A percentile compares a stretch with the other conserved stretches of the same genome.
phyloP scores from a whole-genome alignment of 2,888 invertebrate genomes.

The Megalurothrips usitatus region DNA sequence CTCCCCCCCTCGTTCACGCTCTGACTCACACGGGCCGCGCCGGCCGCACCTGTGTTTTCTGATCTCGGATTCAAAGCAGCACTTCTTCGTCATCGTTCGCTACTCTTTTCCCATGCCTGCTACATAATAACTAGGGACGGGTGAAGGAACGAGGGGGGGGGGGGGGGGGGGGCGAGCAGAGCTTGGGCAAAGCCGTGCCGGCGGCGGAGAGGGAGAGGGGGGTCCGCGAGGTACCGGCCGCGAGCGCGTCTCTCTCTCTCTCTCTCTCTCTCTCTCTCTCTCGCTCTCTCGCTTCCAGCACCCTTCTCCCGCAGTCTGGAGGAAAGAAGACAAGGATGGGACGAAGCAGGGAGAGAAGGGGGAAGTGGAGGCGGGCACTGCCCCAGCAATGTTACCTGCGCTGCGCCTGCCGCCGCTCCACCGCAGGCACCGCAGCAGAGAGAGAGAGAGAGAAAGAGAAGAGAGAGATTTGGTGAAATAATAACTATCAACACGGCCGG shows the following conservation, averaged over 20 bases:
- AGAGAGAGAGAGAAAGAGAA: too few relatives aligned
- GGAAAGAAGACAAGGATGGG: background rate
- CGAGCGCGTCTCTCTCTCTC: too few relatives aligned
- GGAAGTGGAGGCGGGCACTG: background rate
- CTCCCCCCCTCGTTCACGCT: background rate
- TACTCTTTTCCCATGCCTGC: background rate
- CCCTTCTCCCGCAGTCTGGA: too few relatives aligned
- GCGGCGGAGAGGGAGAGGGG: too few relatives aligned
- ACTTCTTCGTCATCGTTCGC: conserved; percentile 3
- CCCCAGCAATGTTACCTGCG: background rate
- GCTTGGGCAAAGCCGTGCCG: background rate
- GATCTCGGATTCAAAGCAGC: conserved; percentile 17
- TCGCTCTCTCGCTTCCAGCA: too few relatives aligned
- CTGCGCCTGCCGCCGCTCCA: background rate
- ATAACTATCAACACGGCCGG: too few relatives aligned
- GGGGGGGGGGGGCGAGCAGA: background rate
- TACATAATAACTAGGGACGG: background rate
- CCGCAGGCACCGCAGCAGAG: background rate
- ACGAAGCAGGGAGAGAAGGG: background rate
- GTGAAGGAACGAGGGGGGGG: background rate
- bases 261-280: too few relatives aligned
- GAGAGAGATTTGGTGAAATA: too few relatives aligned
- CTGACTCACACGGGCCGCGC: background rate
- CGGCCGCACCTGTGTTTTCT: background rate
- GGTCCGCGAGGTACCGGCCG: too few relatives aligned